Evolutionary conservation across 2,113 vertebrate genomes (phyloP), one percentile per base, ranked within the genome.

Genomic region (Podarcis raffonei): DNA sequence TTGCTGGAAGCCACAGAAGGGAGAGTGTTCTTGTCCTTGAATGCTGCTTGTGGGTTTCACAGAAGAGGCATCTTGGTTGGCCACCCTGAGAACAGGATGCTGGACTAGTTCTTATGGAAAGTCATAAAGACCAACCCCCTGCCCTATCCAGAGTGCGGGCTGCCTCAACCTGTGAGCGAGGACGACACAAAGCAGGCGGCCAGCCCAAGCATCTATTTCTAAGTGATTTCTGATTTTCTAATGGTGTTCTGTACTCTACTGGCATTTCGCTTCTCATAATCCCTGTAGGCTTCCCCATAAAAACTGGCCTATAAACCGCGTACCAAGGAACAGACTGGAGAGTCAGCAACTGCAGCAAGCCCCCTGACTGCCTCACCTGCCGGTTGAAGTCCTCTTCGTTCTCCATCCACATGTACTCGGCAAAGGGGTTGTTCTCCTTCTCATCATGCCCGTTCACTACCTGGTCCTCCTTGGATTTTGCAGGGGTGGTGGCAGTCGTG

Each of bases 351-450:
- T 2, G 4, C 22, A 16, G 1, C 25, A 4, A 9, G 8, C 0
- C 25, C n/a, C 5, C 1, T 20, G 42, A 48, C 25, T 79, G 27
- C 1, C 96, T 85, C 72, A 98, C 98, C 98, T 99, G 98, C 89
- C 98, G 97, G 96, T 99, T 97, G 94, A 99, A 99, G 89, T 99
- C 99, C 72, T 99, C 98, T 90, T 99, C 98, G 0, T 99, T 99
- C 96, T 99, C 99, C 99, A 99, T 99, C 99, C 99, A 99, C 99
- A 99, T 98, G 96, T 99, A 99, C 93, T 99, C 99, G 0, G 98
- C 98, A 1, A 99, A 99, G 12, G 99, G 99, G 88, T 99, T 98
- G 93, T 92, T 96, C 5, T 99, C 98, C 48, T 97, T 97, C 77
- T 98, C 98, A 79, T 97, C 96, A 0, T 98, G 98, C 35, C 98